Base-by-base conservation (phyloP, 2,888 invertebrate species). In the Pterostichus niger region DNA sequence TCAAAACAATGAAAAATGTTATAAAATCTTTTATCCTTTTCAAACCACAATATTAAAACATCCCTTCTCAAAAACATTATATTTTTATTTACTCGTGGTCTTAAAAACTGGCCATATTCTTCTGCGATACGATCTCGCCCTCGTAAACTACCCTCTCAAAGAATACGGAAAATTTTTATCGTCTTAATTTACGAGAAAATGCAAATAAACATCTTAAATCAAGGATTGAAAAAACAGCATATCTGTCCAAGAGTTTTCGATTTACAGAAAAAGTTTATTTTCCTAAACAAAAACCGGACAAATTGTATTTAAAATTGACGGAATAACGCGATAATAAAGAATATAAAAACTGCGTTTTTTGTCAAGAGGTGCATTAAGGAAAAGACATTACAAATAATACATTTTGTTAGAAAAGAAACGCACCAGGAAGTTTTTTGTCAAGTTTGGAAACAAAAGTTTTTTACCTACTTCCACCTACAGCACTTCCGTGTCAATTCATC, bases 151-250 rank as follows among this genome's bases (percentile, higher is more conserved):
- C 46, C 71, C 71, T 68, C 40, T 68, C 46, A 10, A 9, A 71
- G 46, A 46, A 71, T 71, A 61, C 0, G 46, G 49, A 71, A 40
- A 40, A 35, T 7, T 82, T 82, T 75, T 82, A 61, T 82, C 82
- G 71, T 52, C 13, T 59, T 54, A 82, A 82, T 82, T 82, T 82
- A 82, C 61, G 82, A 75, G 24, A 31, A 75, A 75, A 82, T 75
- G 75, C 75, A 61, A 82, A 82, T 82, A 82, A 71, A 59, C 75
- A 75, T 75, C 49, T 56, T 64, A 49, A 79, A 79, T 64, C 64
- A 79, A 64, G 33, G 13, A 64, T 79, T 33, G 52, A 79, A 79
- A 75, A 44, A 61, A 10, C 44, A n/a, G 61, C 13, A 78, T 79
- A 40, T 78, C 24, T 78, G 59, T 56, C 73, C 24, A 49, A 10